Evolutionary conservation across 1,140 invertebrate genomes (phyloP).

Genomic region (Caenorhabditis latens): DNA sequence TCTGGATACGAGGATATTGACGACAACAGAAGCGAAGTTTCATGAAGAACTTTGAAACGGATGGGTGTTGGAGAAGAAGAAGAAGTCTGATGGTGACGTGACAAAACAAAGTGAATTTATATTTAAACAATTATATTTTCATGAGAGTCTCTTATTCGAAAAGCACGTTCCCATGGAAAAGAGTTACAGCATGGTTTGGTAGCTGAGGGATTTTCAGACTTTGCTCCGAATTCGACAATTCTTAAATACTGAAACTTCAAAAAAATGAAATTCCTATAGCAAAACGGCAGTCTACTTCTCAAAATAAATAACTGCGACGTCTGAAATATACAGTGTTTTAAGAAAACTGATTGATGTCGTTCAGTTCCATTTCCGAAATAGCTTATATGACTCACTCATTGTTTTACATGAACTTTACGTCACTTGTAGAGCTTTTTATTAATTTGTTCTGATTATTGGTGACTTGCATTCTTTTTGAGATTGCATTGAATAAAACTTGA

Average conservation of each 20-base stretch:
- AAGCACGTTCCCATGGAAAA: not conserved
- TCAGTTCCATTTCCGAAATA: no score
- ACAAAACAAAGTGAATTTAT: not conserved
- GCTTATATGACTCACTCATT: not conserved
- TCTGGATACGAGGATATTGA: conserved; percentile 5
- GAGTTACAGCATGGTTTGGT: not conserved
- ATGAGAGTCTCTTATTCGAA: not conserved
- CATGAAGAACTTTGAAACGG: conserved; percentile 10
- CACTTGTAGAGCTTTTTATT: not conserved
- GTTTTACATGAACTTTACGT: not conserved
- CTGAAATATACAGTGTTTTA: no score
- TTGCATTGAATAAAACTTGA: not conserved
- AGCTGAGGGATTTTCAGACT: no score
- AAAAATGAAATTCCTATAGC: no score
- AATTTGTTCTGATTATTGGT: conserved; percentile 37
- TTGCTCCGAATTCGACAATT: no score
- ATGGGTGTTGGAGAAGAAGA: not conserved
- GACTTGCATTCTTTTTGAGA: not conserved
- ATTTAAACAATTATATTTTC: conserved; percentile 8
- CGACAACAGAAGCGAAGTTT: not conserved
- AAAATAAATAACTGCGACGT: no score
- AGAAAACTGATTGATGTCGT: no score
- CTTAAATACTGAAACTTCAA: no score
- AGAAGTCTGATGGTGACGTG: conserved; percentile 13
- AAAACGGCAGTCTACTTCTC: no score